These are phyloP conservation scores for Chesias legatella DNA, from an alignment of 2,888 invertebrate genomes.

Conservation along the genomic window DNA sequence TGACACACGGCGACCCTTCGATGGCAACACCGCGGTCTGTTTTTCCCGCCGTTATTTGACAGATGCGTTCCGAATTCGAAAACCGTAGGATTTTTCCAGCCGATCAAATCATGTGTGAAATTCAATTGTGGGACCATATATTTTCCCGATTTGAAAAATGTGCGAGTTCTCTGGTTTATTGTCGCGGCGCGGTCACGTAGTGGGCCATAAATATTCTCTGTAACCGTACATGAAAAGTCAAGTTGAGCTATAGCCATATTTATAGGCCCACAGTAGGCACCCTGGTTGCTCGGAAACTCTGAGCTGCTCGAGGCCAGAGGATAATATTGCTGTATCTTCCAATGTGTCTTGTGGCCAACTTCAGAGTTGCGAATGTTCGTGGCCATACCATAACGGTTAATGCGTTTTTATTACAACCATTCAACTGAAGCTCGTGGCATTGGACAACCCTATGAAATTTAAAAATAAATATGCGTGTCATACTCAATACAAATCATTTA, in stretches of 20 bases:
- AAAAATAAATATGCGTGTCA: too few relatives aligned
- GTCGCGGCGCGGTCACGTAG: slow-evolving; percentile 30
- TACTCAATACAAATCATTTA: too few relatives aligned
- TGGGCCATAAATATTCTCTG: slow-evolving; percentile 18
- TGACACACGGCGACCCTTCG: slow-evolving; percentile 73
- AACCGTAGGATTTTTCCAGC: slow-evolving; percentile 66
- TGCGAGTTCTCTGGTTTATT: slow-evolving; percentile 41
- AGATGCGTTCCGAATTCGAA: slow-evolving; percentile 68
- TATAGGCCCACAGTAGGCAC: too few relatives aligned
- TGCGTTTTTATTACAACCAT: too few relatives aligned
- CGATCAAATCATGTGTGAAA: slow-evolving; percentile 76
- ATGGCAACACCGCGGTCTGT: slow-evolving; percentile 57
- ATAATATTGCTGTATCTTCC: too few relatives aligned
- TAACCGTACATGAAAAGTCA: slow-evolving; percentile 17
- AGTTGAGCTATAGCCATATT: slow-evolving; percentile 8
- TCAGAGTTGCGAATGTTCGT: too few relatives aligned
- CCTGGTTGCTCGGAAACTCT: too few relatives aligned
- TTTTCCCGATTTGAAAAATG: slow-evolving; percentile 65
- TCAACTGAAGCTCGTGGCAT: too few relatives aligned
- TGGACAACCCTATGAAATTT: too few relatives aligned
- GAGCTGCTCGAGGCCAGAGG: too few relatives aligned
- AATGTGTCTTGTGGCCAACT: too few relatives aligned
- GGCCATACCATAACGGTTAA: too few relatives aligned
- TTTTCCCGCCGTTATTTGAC: slow-evolving; percentile 74
- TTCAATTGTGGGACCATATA: slow-evolving; percentile 75